Conservation (phyloP, 2,888 invertebrate genomes). For the Aphidius colemani region DNA sequence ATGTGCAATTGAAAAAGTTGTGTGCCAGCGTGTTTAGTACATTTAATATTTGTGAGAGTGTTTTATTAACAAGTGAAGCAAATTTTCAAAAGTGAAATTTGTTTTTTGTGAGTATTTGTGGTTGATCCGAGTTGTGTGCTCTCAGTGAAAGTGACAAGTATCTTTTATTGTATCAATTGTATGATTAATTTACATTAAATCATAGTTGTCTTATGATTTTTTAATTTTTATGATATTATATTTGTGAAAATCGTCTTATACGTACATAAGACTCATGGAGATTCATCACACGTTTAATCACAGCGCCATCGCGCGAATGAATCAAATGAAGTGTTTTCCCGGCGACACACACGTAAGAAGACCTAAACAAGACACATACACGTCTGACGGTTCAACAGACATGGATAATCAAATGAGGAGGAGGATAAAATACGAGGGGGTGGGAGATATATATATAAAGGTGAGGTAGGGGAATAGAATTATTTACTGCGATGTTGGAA, state of each 20-base stretch:
- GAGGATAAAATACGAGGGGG: not conserved
- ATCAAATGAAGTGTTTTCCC: constrained; percentile 58
- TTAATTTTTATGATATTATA: not conserved
- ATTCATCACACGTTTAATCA: constrained; percentile 55
- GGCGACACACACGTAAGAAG: constrained; percentile 54
- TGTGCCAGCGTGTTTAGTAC: constrained; percentile 1
- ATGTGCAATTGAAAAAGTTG: not conserved
- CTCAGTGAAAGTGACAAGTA: too few relatives aligned
- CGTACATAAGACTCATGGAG: constrained; percentile 45
- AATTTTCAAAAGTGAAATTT: too few relatives aligned
- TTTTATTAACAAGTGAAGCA: not conserved
- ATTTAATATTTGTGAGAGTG: not conserved
- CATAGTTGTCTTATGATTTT: not conserved
- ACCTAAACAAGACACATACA: constrained; percentile 28
- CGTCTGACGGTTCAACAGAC: constrained; percentile 26
- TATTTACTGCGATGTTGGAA: constrained; percentile 35
- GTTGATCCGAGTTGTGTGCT: not conserved
- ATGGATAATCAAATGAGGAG: constrained; percentile 10
- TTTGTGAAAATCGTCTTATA: constrained; percentile 6
- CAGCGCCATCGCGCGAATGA: constrained; percentile 55
- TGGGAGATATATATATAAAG: constrained; percentile 2
- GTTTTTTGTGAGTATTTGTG: not conserved
- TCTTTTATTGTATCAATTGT: too few relatives aligned
- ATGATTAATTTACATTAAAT: too few relatives aligned
- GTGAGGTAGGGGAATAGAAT: constrained; percentile 17